A percentile compares a stretch with the other conserved stretches of the same genome.
phyloP scores from a whole-genome alignment of 2,888 invertebrate species.

The Erynnis tages region DNA sequence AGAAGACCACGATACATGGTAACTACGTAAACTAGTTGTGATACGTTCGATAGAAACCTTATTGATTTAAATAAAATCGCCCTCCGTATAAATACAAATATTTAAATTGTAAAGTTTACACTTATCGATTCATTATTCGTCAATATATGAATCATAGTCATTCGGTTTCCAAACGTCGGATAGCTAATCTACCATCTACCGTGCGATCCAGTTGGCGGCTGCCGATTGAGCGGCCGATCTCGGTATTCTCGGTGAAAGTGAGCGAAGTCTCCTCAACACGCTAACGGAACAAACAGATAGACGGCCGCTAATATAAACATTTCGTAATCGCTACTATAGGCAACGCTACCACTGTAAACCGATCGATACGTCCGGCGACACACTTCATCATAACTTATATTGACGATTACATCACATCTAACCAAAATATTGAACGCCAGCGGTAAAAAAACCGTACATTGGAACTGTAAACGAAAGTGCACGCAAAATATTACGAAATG shows the following conservation, averaged over 20 bases:
- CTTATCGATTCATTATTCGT: slow-evolving; percentile 31
- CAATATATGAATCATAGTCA: slow-evolving; percentile 40
- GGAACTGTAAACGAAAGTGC: slow-evolving; percentile 44
- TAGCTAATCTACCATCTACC: slow-evolving; percentile 49
- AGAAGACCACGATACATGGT: no score
- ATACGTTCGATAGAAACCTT: no score
- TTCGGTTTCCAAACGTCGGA: slow-evolving; percentile 34
- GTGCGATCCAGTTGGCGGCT: slow-evolving; percentile 53
- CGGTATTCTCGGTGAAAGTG: slow-evolving; percentile 69
- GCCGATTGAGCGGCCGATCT: slow-evolving; percentile 29
- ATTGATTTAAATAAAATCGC: no score
- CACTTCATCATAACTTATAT: slow-evolving; percentile 49
- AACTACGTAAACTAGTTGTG: no score
- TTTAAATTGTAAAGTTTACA: neutral
- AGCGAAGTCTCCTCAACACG: slow-evolving; percentile 51
- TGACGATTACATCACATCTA: slow-evolving; percentile 53
- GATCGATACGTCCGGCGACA: slow-evolving; percentile 55
- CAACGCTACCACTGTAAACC: slow-evolving; percentile 39
- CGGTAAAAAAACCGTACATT: slow-evolving; percentile 37
- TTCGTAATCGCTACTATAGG: slow-evolving; percentile 60
- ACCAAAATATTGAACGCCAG: slow-evolving; percentile 47
- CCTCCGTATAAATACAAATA: no score
- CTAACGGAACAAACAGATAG: slow-evolving; percentile 45
- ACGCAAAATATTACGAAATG: slow-evolving; percentile 6
- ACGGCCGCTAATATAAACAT: slow-evolving; percentile 55